phyloP scores from a whole-genome alignment of 92 coral and sea anemone genomes.

The Palythoa heliodiscus region DNA sequence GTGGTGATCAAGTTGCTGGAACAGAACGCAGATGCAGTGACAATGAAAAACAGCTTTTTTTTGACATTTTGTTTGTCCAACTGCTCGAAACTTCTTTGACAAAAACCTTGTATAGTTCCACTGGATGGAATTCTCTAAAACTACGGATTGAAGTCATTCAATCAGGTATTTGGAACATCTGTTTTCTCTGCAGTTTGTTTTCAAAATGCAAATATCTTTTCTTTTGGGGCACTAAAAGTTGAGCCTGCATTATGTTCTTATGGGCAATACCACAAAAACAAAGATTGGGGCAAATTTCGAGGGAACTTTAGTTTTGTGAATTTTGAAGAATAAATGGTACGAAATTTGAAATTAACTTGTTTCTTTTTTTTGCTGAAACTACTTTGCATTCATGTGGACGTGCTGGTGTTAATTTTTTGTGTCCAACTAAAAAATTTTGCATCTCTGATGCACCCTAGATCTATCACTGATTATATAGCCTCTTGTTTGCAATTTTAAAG shows the following conservation, averaged over 20 bases:
- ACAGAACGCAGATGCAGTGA: background rate
- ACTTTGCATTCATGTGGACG: too few relatives aligned
- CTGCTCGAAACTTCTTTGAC: background rate
- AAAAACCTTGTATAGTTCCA: conserved; percentile 13
- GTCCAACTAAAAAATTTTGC: background rate
- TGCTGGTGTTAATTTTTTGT: background rate
- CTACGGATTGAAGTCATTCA: background rate
- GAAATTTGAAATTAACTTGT: background rate
- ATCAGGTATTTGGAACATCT: background rate
- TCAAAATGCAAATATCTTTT: too few relatives aligned
- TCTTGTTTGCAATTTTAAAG: too few relatives aligned
- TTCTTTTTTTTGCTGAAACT: background rate
- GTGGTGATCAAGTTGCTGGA: background rate
- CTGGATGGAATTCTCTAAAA: conserved; percentile 2
- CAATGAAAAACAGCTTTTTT: conserved; percentile 5
- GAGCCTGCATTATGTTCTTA: conserved; percentile 6
- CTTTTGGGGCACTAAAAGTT: background rate
- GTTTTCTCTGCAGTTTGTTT: background rate
- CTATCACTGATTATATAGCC: too few relatives aligned
- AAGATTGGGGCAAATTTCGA: background rate
- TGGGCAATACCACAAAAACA: conserved; percentile 4
- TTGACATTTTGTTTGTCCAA: background rate
- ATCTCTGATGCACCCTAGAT: background rate
- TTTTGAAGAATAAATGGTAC: background rate
- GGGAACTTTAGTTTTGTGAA: conserved; percentile 11